phyloP scores from a whole-genome alignment of 1,140 invertebrate species.

The Habropoda laboriosa region DNA sequence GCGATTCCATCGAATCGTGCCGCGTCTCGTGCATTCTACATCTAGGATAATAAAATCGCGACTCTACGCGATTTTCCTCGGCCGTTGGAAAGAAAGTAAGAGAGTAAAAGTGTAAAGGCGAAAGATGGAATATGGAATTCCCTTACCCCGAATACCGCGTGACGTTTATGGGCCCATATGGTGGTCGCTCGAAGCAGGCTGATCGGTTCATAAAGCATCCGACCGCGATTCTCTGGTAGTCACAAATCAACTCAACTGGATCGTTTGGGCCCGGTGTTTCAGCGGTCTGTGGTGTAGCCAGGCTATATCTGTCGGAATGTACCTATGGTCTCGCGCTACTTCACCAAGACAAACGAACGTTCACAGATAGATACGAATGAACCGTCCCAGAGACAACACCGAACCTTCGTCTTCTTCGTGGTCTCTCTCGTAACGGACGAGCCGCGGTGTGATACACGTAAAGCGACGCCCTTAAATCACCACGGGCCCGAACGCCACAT shows the following conservation, averaged over 20 bases:
- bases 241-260: constrained; percentile 78
- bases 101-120: neutral
- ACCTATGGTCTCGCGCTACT: constrained; percentile 49
- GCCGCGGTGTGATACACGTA: constrained; percentile 69
- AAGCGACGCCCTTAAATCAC: constrained; percentile 69
- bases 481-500: constrained; percentile 48
- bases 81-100: neutral
- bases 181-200: constrained; percentile 61
- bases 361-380: constrained; percentile 38
- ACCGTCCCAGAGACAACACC: constrained; percentile 73
- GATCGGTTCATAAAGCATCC: constrained; percentile 78
- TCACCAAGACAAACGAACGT: constrained; percentile 55
- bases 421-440: constrained; percentile 67
- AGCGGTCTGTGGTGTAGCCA: constrained; percentile 66
- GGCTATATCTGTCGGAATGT: constrained; percentile 59
- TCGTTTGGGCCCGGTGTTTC: constrained; percentile 70
- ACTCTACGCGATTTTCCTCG: neutral
- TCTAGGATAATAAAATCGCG: neutral
- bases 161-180: constrained; percentile 74
- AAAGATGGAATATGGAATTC: constrained; percentile 10
- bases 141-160: constrained; percentile 60
- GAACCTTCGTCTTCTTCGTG: constrained; percentile 67
- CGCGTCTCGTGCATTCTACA: too few relatives aligned
- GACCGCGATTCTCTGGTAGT: constrained; percentile 63
- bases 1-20: too few relatives aligned